Percentiles rank a stretch among this genome's conserved stretches.
These are phyloP conservation scores for Gisinianus flammeolus DNA, from an alignment of 2,888 invertebrate genomes.

Conservation along the genomic window DNA sequence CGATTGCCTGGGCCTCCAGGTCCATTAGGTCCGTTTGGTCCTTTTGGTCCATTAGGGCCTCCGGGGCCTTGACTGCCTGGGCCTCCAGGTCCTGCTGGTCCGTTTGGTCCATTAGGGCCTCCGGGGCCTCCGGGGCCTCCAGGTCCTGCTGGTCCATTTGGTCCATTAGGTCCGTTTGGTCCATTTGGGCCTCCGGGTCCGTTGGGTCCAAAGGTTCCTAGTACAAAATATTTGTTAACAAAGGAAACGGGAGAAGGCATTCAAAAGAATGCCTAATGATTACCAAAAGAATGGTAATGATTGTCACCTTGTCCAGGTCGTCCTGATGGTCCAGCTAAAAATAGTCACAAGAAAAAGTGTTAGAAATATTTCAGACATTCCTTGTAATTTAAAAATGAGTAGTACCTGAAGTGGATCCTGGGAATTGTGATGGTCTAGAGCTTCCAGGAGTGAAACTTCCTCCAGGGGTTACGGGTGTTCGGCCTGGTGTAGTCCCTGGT, in stretches of 20 bases:
- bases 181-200: constrained; percentile 23
- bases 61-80: constrained; percentile 19
- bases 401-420: background rate
- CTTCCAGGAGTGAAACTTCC: background rate
- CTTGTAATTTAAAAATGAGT: background rate
- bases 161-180: background rate
- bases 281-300: no score
- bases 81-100: constrained; percentile 18
- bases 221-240: no score
- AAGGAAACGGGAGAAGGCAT: no score
- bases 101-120: constrained; percentile 23
- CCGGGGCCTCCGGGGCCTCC: constrained; percentile 25
- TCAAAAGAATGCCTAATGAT: no score
- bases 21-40: constrained; percentile 25
- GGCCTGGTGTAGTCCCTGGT: constrained; percentile 21
- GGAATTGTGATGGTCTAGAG: background rate
- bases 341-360: background rate
- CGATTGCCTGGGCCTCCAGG: constrained; percentile 14
- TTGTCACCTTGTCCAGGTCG: constrained; percentile 9
- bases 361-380: no score
- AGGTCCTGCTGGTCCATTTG: constrained; percentile 25
- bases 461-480: background rate
- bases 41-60: constrained; percentile 33
- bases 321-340: background rate
- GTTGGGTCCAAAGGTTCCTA: background rate